Evolutionary conservation across 2,113 vertebrate species (phyloP).

Genomic region (Aplodontia rufa): DNA sequence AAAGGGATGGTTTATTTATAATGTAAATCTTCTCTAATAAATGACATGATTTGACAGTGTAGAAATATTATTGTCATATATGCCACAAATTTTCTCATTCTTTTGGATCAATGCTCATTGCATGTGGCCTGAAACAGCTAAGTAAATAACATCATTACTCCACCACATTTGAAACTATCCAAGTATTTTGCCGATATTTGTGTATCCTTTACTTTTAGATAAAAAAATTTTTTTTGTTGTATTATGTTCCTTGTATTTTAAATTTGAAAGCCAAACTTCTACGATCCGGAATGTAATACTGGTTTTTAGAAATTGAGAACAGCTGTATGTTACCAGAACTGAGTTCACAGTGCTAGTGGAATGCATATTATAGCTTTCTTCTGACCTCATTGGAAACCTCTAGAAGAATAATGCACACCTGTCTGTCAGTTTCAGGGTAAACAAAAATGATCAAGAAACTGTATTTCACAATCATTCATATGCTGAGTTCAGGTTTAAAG

Average conservation of each 20-base stretch:
- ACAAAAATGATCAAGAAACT: slow-evolving; percentile 39
- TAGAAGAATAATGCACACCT: slow-evolving; percentile 47
- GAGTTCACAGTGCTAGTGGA: background rate
- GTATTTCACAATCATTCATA: slow-evolving; percentile 35
- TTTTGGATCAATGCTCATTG: background rate
- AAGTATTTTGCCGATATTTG: background rate
- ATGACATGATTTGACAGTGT: background rate
- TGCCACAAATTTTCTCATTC: background rate
- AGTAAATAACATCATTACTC: background rate
- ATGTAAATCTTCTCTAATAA: background rate
- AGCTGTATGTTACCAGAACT: slow-evolving; percentile 16
- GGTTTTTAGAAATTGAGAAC: slow-evolving; percentile 44
- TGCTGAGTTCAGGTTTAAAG: slow-evolving; percentile 7
- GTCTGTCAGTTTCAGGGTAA: slow-evolving; percentile 48
- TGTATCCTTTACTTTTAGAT: background rate
- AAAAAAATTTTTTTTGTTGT: background rate
- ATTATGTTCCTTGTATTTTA: background rate
- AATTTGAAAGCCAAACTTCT: background rate
- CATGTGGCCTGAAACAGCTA: background rate
- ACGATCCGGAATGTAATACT: background rate
- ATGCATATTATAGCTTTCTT: slow-evolving; percentile 6
- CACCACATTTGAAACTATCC: background rate
- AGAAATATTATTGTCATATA: background rate
- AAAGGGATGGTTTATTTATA: background rate
- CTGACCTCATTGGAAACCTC: slow-evolving; percentile 22